Evolutionary conservation across 2,113 vertebrate species (phyloP).

Genomic region (Hylia prasina): DNA sequence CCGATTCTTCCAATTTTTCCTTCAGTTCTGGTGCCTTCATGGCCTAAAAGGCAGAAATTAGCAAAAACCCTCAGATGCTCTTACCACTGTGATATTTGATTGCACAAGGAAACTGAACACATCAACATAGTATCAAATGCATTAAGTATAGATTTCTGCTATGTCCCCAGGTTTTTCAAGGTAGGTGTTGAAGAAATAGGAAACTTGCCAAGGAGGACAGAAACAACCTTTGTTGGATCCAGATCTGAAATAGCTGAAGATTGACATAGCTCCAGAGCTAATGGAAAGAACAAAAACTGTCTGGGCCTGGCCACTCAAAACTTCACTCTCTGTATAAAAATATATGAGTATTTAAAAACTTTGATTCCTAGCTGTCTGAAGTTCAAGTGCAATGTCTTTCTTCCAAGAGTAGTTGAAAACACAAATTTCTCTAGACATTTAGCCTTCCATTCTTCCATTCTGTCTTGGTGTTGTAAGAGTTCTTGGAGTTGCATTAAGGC

Average conservation of each 20-base stretch:
- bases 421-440: background rate
- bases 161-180: background rate
- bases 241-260: background rate
- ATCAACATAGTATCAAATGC: background rate
- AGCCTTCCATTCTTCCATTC: background rate
- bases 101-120: background rate
- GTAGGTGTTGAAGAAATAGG: background rate
- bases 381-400: background rate
- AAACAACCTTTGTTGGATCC: background rate
- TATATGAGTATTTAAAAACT: background rate
- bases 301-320: background rate
- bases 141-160: background rate
- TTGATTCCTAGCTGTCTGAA: background rate
- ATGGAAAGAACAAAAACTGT: background rate
- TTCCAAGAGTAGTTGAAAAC: background rate
- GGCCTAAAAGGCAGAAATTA: constrained; percentile 75
- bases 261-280: background rate
- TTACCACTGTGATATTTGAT: background rate
- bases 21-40: constrained; percentile 96
- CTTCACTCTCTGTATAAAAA: background rate
- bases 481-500: background rate
- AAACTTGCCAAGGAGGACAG: background rate
- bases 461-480: background rate
- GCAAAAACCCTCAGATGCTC: background rate
- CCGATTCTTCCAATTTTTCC: constrained; percentile 95